Evolutionary conservation across 37 sponge, comb jelly and placozoan genomes (phyloP), one percentile per base, ranked within the genome.

Genomic region (Geodia barretti): DNA sequence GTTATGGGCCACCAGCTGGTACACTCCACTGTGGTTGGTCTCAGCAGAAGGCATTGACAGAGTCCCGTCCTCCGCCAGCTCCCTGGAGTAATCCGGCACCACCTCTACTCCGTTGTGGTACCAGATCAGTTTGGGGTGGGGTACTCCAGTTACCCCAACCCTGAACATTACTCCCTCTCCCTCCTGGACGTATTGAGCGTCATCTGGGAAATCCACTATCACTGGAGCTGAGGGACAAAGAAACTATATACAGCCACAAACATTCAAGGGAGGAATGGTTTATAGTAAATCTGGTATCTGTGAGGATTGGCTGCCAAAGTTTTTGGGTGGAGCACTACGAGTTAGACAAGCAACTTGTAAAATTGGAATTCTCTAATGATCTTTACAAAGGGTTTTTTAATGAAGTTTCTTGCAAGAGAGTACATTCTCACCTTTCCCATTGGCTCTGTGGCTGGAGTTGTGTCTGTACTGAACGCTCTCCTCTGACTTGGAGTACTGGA

Each of bases 1-100:
- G 39, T 79, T 79, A 40, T 21, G 37, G 29, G 69, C 80, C 40
- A 67, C 80, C 39, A 79, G 63, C 31, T 41, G 39, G 39, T 79
- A 79, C 28, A 39, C 66, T 14, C 80, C 80, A 41, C 30, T 28
- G n/a, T 79, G 80, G 24, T 42, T 36, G 26, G 39, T 25, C 69
- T 79, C 80, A 43, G 69, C 80, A 9, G 68, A 62, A 30, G 28
- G 68, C 35, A 79, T 37, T 35, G 63, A 28, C 2, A 79, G 69
- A 40, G 40, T 67, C 2, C 80, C 80, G 38, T 79, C 80, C 40
- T 36, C 69, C 23, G 30, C 33, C 7, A 79, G 28, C 25, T 66
- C 69, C 38, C 39, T 37, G 47, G 80, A 64, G 66, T 79, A 68
- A 42, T 79, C 80, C 25, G 39, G 20, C 29, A 2, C 3, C 60